Evolutionary conservation across 2,113 vertebrate species (phyloP).

Genomic region (Takifugu bimaculatus): DNA sequence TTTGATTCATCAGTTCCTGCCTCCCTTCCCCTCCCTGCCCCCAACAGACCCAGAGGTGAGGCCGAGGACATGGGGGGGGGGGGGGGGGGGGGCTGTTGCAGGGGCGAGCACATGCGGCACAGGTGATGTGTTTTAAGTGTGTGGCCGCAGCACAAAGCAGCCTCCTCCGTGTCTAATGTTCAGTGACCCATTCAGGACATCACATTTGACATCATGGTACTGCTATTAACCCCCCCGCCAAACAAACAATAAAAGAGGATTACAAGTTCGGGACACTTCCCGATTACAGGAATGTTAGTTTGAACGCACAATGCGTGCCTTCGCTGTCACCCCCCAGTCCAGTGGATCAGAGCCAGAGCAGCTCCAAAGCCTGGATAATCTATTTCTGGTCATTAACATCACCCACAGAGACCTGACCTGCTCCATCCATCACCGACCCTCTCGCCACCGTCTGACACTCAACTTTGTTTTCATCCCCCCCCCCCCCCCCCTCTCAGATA

Average conservation of each 20-base stretch:
- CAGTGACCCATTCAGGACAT: no score
- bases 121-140: not conserved
- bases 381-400: conserved; percentile 47
- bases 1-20: conserved; percentile 23
- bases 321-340: conserved; percentile 2
- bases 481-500: not conserved
- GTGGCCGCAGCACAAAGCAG: not conserved
- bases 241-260: not conserved
- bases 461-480: not conserved
- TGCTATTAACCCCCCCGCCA: not conserved
- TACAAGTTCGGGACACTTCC: no score
- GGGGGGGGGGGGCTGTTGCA: not conserved
- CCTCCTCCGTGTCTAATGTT: not conserved
- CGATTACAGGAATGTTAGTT: no score
- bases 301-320: not conserved
- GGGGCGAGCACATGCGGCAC: not conserved
- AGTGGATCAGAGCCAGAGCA: conserved; percentile 45
- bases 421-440: conserved; percentile 43
- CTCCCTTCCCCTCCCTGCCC: not conserved
- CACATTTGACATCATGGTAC: not conserved
- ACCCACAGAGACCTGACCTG: conserved; percentile 46
- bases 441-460: conserved; percentile 25
- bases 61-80: conserved; percentile 3
- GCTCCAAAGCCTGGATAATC: conserved; percentile 56
- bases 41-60: conserved; percentile 6